phyloP scores from a whole-genome alignment of 2,888 invertebrate species.

The Tenthredo notha region DNA sequence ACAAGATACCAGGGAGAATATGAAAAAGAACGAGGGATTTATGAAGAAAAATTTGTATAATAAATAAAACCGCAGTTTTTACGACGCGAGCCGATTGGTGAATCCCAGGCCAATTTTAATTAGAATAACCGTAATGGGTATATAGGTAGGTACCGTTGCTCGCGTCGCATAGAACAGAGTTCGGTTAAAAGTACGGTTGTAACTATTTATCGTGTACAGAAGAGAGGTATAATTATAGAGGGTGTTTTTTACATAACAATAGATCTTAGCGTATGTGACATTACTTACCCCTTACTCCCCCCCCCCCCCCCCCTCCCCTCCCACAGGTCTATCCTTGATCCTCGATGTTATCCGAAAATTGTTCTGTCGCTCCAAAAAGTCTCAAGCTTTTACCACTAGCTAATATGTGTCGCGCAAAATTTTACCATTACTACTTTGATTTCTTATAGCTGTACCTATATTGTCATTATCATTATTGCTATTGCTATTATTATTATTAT shows the following conservation, averaged over 20 bases:
- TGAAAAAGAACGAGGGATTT: constrained; percentile 44
- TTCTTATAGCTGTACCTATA: background rate
- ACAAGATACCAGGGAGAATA: constrained; percentile 46
- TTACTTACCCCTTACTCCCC: constrained; percentile 24
- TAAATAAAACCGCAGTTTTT: constrained; percentile 31
- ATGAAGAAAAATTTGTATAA: constrained; percentile 26
- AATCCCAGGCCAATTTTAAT: constrained; percentile 23
- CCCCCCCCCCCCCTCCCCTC: background rate
- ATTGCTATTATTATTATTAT: constrained; percentile 63
- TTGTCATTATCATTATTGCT: constrained; percentile 17
- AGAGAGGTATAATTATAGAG: constrained; percentile 17
- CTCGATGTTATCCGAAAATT: constrained; percentile 9
- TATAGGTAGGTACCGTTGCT: background rate
- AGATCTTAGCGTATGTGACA: constrained; percentile 42
- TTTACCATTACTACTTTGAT: constrained; percentile 70
- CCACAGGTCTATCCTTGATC: background rate
- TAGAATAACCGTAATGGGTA: constrained; percentile 13
- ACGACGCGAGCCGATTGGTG: constrained; percentile 23
- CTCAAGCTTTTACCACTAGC: constrained; percentile 12
- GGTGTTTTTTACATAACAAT: constrained; percentile 52
- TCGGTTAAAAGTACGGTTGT: constrained; percentile 10
- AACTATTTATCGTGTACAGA: constrained; percentile 50
- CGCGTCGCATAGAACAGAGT: constrained; percentile 6
- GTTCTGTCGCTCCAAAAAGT: background rate
- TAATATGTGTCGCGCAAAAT: constrained; percentile 1